These are phyloP conservation scores for Lampris megalopsis DNA, from an alignment of 2,113 vertebrate species.

Conservation along the genomic window DNA sequence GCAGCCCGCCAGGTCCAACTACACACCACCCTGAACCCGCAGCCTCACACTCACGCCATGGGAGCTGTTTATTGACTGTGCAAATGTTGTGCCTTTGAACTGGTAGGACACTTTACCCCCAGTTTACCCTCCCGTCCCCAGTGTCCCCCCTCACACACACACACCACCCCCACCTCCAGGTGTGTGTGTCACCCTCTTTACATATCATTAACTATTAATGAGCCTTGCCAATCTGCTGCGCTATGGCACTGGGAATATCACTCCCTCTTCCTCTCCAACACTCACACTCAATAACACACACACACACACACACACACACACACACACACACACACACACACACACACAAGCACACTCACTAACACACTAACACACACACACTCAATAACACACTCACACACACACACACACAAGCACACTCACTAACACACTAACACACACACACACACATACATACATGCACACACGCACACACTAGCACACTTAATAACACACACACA, in stretches of 20 bases:
- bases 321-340: conserved; percentile 27
- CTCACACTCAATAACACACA: not conserved
- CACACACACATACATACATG: conserved; percentile 12
- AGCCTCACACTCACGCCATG: not conserved
- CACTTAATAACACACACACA: not conserved
- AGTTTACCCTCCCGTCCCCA: no score
- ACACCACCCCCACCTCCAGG: conserved; percentile 37
- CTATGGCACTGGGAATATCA: conserved; percentile 25
- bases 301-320: conserved; percentile 12
- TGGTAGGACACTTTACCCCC: conserved; percentile 56
- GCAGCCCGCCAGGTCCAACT: no score
- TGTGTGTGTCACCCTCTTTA: conserved; percentile 69
- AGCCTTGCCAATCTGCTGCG: conserved; percentile 37
- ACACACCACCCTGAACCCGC: not conserved
- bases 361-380: no score
- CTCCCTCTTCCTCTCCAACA: conserved; percentile 5
- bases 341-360: no score
- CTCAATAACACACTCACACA: not conserved
- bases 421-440: not conserved
- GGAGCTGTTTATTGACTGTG: conserved; percentile 22
- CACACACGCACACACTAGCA: not conserved
- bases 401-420: conserved; percentile 3
- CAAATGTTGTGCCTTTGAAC: conserved; percentile 47
- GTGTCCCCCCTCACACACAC: not conserved
- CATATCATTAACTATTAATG: conserved; percentile 76